A percentile compares a stretch with the other conserved stretches of the same genome.
phyloP scores from a whole-genome alignment of 1,140 invertebrate genomes.

The Drosophila erecta region DNA sequence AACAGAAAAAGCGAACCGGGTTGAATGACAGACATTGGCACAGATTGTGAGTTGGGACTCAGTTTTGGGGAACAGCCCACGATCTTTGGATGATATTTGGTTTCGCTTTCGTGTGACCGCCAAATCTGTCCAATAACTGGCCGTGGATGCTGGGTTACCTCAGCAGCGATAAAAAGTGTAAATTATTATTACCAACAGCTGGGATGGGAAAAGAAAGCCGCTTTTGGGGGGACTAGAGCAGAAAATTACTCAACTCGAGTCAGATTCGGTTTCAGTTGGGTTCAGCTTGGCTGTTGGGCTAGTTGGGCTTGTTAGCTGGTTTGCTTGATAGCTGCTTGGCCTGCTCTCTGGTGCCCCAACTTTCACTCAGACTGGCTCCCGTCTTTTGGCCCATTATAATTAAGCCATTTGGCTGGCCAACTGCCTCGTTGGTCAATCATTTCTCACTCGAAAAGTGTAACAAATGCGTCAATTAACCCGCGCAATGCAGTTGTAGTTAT shows the following conservation, averaged over 20 bases:
- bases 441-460: constrained; percentile 62
- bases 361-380: constrained; percentile 33
- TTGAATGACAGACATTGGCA: constrained; percentile 72
- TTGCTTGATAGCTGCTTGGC: constrained; percentile 10
- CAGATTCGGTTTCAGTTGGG: constrained; percentile 26
- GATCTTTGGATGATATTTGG: constrained; percentile 11
- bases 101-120: constrained; percentile 70
- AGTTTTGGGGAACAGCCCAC: constrained; percentile 50
- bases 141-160: constrained; percentile 49
- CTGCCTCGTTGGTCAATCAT: constrained; percentile 45
- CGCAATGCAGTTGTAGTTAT: constrained; percentile 31
- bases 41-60: constrained; percentile 27
- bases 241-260: constrained; percentile 71
- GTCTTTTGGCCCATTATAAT: constrained; percentile 59
- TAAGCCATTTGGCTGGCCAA: constrained; percentile 61
- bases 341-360: constrained; percentile 18
- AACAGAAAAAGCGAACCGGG: constrained; percentile 18
- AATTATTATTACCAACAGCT: constrained; percentile 64
- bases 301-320: constrained; percentile 32
- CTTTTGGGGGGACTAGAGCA: constrained; percentile 56
- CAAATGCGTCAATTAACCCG: constrained; percentile 39
- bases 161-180: constrained; percentile 65
- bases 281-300: constrained; percentile 21
- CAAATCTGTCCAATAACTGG: constrained; percentile 36
- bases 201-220: constrained; percentile 57